Evolutionary conservation across 2,113 vertebrate species (phyloP).

Genomic region (Tor tambroides): DNA sequence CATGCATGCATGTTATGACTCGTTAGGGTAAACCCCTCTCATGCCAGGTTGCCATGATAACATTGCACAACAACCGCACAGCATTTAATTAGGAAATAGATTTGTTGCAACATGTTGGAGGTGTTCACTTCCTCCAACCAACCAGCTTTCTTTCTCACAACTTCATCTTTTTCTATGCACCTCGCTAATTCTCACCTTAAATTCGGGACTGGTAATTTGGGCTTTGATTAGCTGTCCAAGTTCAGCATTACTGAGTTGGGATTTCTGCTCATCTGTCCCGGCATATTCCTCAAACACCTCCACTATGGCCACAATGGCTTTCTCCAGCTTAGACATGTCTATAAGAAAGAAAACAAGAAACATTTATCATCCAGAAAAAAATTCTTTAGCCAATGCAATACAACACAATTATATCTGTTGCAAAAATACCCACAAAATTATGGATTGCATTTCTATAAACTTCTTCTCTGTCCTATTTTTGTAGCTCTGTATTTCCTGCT

Average conservation of each 20-base stretch:
- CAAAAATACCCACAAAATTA: neutral
- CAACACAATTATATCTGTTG: neutral
- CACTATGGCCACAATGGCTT: slow-evolving; percentile 65
- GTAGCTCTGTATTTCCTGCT: neutral
- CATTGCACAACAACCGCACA: neutral
- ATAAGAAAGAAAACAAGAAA: neutral
- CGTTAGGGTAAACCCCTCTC: slow-evolving; percentile 19
- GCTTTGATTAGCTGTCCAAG: slow-evolving; percentile 62
- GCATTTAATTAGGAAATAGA: neutral
- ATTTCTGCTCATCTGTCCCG: slow-evolving; percentile 60
- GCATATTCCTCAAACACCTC: slow-evolving; percentile 72
- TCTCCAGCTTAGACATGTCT: slow-evolving; percentile 72
- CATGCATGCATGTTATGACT: neutral
- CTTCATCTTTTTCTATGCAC: neutral
- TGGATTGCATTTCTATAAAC: neutral
- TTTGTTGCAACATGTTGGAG: slow-evolving; percentile 19
- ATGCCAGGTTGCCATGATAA: slow-evolving; percentile 10
- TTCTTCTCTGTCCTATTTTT: neutral
- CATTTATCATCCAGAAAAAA: neutral
- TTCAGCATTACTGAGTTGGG: slow-evolving; percentile 62
- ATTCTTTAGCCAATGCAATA: neutral
- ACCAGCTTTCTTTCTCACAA: neutral
- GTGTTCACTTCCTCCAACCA: neutral
- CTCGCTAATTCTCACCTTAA: slow-evolving; percentile 60
- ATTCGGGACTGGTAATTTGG: slow-evolving; percentile 63